Evolutionary conservation across 2,113 vertebrate species (phyloP), one percentile per base, ranked within the genome.

Genomic region (Leucosticte australis): DNA sequence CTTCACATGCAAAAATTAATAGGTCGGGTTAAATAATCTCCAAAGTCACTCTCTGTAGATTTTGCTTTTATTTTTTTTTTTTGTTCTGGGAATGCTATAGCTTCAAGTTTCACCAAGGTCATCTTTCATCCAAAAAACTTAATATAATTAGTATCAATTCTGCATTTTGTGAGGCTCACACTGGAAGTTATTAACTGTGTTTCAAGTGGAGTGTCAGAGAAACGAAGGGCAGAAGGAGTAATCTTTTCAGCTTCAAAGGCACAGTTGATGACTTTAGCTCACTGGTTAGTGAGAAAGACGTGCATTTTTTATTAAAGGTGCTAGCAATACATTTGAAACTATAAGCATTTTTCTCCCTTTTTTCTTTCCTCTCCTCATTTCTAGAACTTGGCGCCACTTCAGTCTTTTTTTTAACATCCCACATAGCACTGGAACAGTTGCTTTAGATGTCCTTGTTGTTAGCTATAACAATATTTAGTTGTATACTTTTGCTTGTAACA

Each of bases 91-190:
- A 84, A 96, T 92, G 77, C 44, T 84, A 68, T 20, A 94, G 74
- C 92, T 96, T 87, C 5, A 35, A 81, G 47, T 87, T 90, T 95
- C 95, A 87, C 87, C 91, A 97, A 98, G 97, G 94, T 97, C 95
- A 97, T 92, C 77, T 97, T 97, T 95, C 91, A 95, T 88, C 75
- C 87, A 86, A 83, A 95, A 95, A 97, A 68, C 87, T 96, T 97
- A 91, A 94, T 93, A 90, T 95, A 97, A 97, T 98, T 98, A 98
- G 94, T 96, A 97, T 95, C 96, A 98, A 96, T 96, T 95, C 91
- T 28, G 65, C 94, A 94, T 97, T 96, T 97, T 90, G 89, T 91
- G 83, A 96, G 85, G 90, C 87, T 97, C 95, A 89, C 60, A 84
- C 16, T 69, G 85, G 64, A 97, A 96, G 85, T 96, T 97, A 97